Conservation (phyloP, 2,888 invertebrate genomes). For the Macrophya alboannulata region DNA sequence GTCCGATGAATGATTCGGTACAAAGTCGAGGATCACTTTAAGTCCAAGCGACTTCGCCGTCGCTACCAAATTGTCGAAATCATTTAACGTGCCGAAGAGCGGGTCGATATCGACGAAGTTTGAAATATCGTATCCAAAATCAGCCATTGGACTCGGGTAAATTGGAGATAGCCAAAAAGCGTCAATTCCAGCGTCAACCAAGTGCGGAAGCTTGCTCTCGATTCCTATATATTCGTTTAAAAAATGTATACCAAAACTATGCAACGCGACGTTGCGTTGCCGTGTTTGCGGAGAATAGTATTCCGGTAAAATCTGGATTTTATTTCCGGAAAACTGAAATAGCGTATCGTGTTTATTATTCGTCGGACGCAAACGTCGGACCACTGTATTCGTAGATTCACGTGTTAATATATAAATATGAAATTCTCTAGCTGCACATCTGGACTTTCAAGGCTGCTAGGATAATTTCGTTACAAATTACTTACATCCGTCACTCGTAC, state of each 20-base stretch:
- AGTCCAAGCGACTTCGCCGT: conserved; percentile 81
- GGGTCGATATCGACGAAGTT: conserved; percentile 86
- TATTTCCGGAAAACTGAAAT: not conserved
- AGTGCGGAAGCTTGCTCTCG: conserved; percentile 83
- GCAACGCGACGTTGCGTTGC: not conserved
- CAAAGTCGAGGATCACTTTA: conserved; percentile 83
- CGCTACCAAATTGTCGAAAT: conserved; percentile 84
- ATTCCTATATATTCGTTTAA: conserved; percentile 80
- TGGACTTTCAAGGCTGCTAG: conserved; percentile 5
- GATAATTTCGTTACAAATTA: not conserved
- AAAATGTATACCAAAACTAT: not conserved
- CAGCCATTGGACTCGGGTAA: conserved; percentile 88
- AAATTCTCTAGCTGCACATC: not conserved
- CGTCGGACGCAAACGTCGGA: not conserved
- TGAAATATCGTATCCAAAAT: conserved; percentile 90
- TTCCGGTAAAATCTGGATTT: not conserved
- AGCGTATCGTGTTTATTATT: not conserved
- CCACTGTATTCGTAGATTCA: not conserved
- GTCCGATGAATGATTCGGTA: conserved; percentile 88
- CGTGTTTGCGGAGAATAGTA: not conserved
- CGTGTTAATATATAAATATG: not conserved
- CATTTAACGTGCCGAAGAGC: conserved; percentile 86
- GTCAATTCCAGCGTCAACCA: conserved; percentile 85
- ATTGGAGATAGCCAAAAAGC: conserved; percentile 89
- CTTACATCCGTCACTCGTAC: not conserved